Conservation (phyloP, 2,888 invertebrate genomes). For the Eupithecia exiguata region DNA sequence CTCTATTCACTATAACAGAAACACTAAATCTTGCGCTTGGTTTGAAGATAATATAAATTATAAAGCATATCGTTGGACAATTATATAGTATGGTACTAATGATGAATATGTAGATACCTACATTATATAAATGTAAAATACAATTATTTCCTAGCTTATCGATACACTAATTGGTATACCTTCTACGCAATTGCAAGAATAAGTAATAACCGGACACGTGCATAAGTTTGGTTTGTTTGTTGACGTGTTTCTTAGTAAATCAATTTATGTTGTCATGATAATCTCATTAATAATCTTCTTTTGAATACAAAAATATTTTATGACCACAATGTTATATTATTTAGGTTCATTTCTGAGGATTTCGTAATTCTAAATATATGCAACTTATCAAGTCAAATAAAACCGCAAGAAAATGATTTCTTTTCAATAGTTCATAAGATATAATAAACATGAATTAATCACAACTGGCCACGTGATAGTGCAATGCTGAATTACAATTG, state of each 20-base stretch:
- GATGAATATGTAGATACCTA: neutral
- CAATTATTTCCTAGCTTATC: neutral
- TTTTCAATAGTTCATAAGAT: neutral
- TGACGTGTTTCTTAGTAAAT: neutral
- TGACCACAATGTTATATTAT: neutral
- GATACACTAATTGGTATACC: neutral
- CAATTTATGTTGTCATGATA: neutral
- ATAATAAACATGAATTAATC: conserved; percentile 80
- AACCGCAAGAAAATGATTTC: neutral
- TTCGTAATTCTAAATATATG: no score
- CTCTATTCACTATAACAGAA: neutral
- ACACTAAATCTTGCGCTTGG: neutral
- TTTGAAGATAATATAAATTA: neutral
- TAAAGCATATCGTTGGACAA: neutral
- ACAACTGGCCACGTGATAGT: conserved; percentile 65
- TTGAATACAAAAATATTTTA: neutral
- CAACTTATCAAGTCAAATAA: neutral
- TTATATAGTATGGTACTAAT: neutral
- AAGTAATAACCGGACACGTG: neutral
- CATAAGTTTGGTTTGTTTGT: neutral
- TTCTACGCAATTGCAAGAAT: conserved; percentile 4
- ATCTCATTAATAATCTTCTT: neutral
- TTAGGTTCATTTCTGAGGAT: neutral
- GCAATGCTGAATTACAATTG: conserved; percentile 65
- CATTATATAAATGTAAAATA: neutral